These are phyloP conservation scores for Dromius quadrimaculatus DNA, from an alignment of 2,888 invertebrate genomes.

Conservation along the genomic window DNA sequence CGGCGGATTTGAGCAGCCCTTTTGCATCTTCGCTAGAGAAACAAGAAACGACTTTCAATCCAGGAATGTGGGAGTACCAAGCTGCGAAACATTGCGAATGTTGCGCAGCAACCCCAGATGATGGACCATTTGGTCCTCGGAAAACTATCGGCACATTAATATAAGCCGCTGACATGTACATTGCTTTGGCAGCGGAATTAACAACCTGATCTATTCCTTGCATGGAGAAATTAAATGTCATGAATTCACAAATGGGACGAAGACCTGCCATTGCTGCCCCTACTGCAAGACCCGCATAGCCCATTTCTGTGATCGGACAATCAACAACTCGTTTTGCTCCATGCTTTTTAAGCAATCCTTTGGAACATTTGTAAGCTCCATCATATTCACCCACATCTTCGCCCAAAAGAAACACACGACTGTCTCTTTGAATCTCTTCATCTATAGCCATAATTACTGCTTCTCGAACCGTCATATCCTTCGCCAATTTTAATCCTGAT, in stretches of 20 bases:
- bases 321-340: slow-evolving; percentile 97
- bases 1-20: slow-evolving; percentile 93
- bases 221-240: slow-evolving; percentile 99
- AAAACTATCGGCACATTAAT: slow-evolving; percentile 95
- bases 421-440: slow-evolving; percentile 96
- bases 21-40: slow-evolving; percentile 93
- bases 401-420: slow-evolving; percentile 89
- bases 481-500: slow-evolving; percentile 66
- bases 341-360: slow-evolving; percentile 97
- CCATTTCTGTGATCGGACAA: slow-evolving; percentile 98
- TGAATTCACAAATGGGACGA: slow-evolving; percentile 94
- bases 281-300: slow-evolving; percentile 95
- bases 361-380: slow-evolving; percentile 95
- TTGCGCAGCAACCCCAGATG: slow-evolving; percentile 95
- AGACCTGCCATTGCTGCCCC: slow-evolving; percentile 95
- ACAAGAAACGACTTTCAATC: slow-evolving; percentile 93
- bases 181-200: slow-evolving; percentile 96
- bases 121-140: slow-evolving; percentile 97
- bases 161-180: slow-evolving; percentile 94
- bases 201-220: slow-evolving; percentile 98
- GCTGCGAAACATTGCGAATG: slow-evolving; percentile 98
- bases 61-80: slow-evolving; percentile 97
- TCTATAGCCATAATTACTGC: slow-evolving; percentile 96
- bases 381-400: slow-evolving; percentile 99
- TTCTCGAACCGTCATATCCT: slow-evolving; percentile 94